Base-by-base conservation (phyloP, 2,113 vertebrate species). In the Clinocottus analis region DNA sequence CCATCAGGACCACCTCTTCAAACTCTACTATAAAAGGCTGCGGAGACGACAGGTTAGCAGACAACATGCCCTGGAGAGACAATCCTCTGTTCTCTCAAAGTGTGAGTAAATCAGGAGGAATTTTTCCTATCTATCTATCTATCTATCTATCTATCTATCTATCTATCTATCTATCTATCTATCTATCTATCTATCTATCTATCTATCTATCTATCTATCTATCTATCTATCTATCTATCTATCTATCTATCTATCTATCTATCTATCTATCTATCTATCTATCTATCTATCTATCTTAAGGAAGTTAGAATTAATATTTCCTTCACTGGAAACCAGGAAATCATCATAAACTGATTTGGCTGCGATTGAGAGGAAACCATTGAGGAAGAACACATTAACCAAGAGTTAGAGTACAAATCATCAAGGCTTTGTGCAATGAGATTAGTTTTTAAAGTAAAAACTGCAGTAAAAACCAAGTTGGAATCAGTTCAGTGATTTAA, bases 61-160 rank as follows among this genome's bases (percentile, higher is more conserved):
- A 82, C 62, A 69, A 49, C 59, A 78, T 63, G 25, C 39, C 71
- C 41, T 78, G 75, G 85, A 77, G 43, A 3, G 73, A 84, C 31
- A 74, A 67, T 8, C 35, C 70, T 3, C 35, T 71, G 33, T 58
- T 65, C 74, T 84, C 83, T 23, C 79, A 82, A 13, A 75, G 37
- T 70, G 89, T 90, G 79, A 88, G 87, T 49, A 43, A 14, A 43
- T 43, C 16, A 14, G 12, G 14, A 16, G 1, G 41, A 43, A 5
- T 43, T 21, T 31, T 49, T n/a, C n/a, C n/a, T n/a, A n/a, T n/a
- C n/a, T n/a, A n/a, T n/a, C n/a, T n/a, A n/a, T n/a, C n/a, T n/a
- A n/a, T n/a, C n/a, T n/a, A n/a, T n/a, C n/a, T n/a, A n/a, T n/a
- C n/a, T n/a, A n/a, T n/a, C n/a, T n/a, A n/a, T n/a, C n/a, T n/a